Conservation (phyloP, 2,113 vertebrate species). For the Pyxicephalus adspersus region DNA sequence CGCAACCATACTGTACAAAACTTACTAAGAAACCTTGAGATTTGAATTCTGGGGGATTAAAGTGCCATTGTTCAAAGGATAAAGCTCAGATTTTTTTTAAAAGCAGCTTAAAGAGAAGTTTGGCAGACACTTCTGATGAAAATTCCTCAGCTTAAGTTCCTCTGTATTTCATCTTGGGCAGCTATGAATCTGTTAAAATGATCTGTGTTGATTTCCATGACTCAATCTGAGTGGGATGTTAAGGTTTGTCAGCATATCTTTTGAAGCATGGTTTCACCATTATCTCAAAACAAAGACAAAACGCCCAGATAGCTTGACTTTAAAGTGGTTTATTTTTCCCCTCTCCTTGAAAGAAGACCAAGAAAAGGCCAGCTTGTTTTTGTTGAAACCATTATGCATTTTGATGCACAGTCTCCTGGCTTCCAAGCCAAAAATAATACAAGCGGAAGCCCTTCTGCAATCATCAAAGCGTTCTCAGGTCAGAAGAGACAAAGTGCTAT, state of each 20-base stretch:
- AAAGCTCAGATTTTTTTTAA: slow-evolving; percentile 50
- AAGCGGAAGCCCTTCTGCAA: slow-evolving; percentile 43
- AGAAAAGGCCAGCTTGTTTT: slow-evolving; percentile 46
- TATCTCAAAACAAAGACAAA: slow-evolving; percentile 56
- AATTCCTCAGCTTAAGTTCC: slow-evolving; percentile 47
- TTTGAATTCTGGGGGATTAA: slow-evolving; percentile 43
- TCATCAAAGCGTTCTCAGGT: slow-evolving; percentile 55
- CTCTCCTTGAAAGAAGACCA: slow-evolving; percentile 33
- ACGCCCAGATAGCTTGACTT: slow-evolving; percentile 53
- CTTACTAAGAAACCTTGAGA: slow-evolving; percentile 21
- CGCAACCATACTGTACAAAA: slow-evolving; percentile 3
- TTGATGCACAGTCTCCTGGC: slow-evolving; percentile 34
- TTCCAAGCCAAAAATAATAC: slow-evolving; percentile 56
- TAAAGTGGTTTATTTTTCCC: slow-evolving; percentile 40
- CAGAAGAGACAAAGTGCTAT: slow-evolving; percentile 43
- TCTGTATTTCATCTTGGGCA: slow-evolving; percentile 49
- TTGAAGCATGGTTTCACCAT: slow-evolving; percentile 51
- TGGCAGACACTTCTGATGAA: slow-evolving; percentile 55
- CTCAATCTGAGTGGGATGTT: slow-evolving; percentile 52
- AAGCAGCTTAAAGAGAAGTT: slow-evolving; percentile 53
- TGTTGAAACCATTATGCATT: slow-evolving; percentile 44
- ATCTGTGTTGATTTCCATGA: slow-evolving; percentile 50
- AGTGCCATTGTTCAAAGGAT: slow-evolving; percentile 49
- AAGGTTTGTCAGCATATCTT: slow-evolving; percentile 52
- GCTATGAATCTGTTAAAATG: slow-evolving; percentile 53